Conservation (phyloP, 2,888 invertebrate species). For the Aspidiotus rigidus region DNA sequence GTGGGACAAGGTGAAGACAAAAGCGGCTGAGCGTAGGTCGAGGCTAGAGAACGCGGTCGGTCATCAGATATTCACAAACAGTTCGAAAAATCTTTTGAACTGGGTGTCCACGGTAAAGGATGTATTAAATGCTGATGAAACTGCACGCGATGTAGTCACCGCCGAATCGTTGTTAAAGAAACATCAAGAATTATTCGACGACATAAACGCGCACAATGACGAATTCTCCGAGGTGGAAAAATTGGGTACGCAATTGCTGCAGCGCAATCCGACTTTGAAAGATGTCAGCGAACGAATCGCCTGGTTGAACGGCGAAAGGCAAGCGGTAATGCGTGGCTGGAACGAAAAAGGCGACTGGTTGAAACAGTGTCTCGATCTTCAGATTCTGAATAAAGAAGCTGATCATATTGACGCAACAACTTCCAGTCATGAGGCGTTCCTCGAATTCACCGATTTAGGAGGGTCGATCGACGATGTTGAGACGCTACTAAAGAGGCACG, state of each 20-base stretch:
- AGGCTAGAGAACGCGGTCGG: slow-evolving; percentile 90
- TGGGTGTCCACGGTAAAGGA: slow-evolving; percentile 76
- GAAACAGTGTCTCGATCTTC: slow-evolving; percentile 78
- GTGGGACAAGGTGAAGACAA: slow-evolving; percentile 76
- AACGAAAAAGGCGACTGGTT: slow-evolving; percentile 73
- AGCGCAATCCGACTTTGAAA: slow-evolving; percentile 60
- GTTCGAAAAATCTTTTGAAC: slow-evolving; percentile 64
- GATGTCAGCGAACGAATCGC: slow-evolving; percentile 70
- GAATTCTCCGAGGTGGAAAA: slow-evolving; percentile 76
- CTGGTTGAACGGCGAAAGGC: slow-evolving; percentile 63
- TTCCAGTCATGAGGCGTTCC: slow-evolving; percentile 84
- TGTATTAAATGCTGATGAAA: slow-evolving; percentile 65
- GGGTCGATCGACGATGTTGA: slow-evolving; percentile 84
- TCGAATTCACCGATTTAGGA: slow-evolving; percentile 79
- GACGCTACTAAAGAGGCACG: slow-evolving; percentile 82
- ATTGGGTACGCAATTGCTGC: slow-evolving; percentile 64
- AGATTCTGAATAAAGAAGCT: slow-evolving; percentile 88
- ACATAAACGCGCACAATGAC: slow-evolving; percentile 79
- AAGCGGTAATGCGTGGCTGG: slow-evolving; percentile 71
- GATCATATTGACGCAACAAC: slow-evolving; percentile 94
- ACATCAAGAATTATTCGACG: slow-evolving; percentile 71
- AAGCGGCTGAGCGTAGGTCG: slow-evolving; percentile 72
- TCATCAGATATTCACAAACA: slow-evolving; percentile 82
- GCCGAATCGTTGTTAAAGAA: slow-evolving; percentile 82
- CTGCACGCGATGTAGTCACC: slow-evolving; percentile 80